phyloP scores from a whole-genome alignment of 1,140 invertebrate genomes.

The Micrasema longulum region DNA sequence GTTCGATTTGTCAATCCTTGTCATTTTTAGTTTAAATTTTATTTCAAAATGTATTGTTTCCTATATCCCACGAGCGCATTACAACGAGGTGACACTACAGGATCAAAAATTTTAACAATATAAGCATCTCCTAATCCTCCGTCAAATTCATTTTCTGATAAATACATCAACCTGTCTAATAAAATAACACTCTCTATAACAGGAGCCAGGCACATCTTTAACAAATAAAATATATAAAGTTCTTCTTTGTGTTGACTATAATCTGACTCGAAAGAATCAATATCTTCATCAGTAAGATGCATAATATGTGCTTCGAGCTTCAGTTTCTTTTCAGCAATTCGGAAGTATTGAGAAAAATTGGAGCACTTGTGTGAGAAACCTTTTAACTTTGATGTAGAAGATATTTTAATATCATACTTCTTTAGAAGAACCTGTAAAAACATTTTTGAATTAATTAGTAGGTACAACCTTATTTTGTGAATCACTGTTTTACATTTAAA shows the following conservation, averaged over 20 bases:
- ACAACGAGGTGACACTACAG: conserved; percentile 81
- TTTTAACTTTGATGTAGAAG: conserved; percentile 63
- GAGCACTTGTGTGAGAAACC: conserved; percentile 66
- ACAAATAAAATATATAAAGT: conserved; percentile 83
- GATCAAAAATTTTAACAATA: conserved; percentile 81
- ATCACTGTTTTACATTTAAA: no score
- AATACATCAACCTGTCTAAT: conserved; percentile 85
- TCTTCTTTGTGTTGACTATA: conserved; percentile 70
- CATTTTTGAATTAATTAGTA: no score
- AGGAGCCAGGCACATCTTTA: conserved; percentile 84
- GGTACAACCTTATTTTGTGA: no score
- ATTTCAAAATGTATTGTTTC: conserved; percentile 29
- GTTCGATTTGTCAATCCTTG: no score
- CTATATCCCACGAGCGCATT: conserved; percentile 74
- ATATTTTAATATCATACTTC: conserved; percentile 63
- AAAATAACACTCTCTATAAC: conserved; percentile 87
- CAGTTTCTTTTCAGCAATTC: conserved; percentile 72
- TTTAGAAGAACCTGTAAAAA: conserved; percentile 61
- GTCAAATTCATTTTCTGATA: conserved; percentile 75
- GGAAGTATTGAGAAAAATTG: conserved; percentile 74
- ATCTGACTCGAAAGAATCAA: conserved; percentile 64
- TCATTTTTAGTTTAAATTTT: no score
- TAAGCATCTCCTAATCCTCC: conserved; percentile 72
- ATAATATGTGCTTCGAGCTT: conserved; percentile 60
- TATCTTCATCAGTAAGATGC: conserved; percentile 65